These are phyloP conservation scores for Amphipyra tragopoginis DNA, from an alignment of 2,888 invertebrate species.

Conservation along the genomic window DNA sequence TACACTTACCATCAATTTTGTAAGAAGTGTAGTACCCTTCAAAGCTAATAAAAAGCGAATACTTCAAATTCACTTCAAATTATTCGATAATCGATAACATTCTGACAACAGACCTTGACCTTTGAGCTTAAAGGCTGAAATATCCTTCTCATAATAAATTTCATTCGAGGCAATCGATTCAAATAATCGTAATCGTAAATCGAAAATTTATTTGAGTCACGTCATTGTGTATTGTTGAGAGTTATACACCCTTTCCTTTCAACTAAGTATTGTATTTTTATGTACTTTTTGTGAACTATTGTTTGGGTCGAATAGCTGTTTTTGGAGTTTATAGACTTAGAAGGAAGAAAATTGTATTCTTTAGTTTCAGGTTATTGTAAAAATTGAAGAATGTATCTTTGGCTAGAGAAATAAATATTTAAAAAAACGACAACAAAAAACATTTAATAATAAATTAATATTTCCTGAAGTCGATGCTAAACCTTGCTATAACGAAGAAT, in stretches of 20 bases:
- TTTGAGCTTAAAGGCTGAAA: constrained; percentile 14
- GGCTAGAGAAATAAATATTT: no score
- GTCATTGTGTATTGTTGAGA: constrained; percentile 24
- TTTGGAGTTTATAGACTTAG: neutral
- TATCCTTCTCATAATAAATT: constrained; percentile 29
- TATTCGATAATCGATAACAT: constrained; percentile 6
- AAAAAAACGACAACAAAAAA: no score
- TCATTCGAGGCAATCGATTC: constrained; percentile 43
- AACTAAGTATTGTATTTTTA: constrained; percentile 12
- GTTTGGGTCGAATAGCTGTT: neutral
- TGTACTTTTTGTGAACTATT: constrained; percentile 19
- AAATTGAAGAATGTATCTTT: no score
- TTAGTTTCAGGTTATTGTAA: neutral
- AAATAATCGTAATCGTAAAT: constrained; percentile 38
- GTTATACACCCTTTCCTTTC: constrained; percentile 18
- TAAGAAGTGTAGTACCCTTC: constrained; percentile 1
- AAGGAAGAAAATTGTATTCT: neutral
- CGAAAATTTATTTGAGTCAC: constrained; percentile 32
- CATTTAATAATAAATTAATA: no score
- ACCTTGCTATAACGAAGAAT: no score
- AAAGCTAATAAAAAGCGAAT: constrained; percentile 5
- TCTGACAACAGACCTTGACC: constrained; percentile 19
- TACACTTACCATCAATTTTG: no score
- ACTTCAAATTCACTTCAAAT: constrained; percentile 9
- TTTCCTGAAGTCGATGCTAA: no score